Base-by-base conservation (phyloP, 1,140 invertebrate species). In the Orius insidiosus region DNA sequence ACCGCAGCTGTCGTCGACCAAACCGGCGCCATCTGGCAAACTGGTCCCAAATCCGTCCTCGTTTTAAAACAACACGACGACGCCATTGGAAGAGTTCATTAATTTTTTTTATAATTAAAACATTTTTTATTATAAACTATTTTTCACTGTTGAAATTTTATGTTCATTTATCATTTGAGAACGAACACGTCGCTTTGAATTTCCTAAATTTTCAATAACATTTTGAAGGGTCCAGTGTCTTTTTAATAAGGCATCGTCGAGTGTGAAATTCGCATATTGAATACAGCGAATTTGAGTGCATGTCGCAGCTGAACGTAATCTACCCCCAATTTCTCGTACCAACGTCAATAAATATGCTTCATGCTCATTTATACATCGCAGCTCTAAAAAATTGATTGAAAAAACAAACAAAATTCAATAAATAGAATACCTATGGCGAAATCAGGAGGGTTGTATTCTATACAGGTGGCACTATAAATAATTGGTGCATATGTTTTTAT, bases 381-480 rank as follows among this genome's bases (percentile, higher is more conserved):
- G 64, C 68, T 94, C 88, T 79, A 65, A 49, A 77, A 76, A 51
- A 47, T 58, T 24, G 6, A 6, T 24, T 24, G 6, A 36, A 15
- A 36, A 15, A 43, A 18, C 46, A 13, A 5, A 24, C 15, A 14
- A 18, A 35, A 33, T 15, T 31, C 37, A 14, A 46, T 46, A 44
- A 46, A 49, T 9, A 43, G 10, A 43, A 67, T 69, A 85, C 82
- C 83, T 57, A 96, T 59, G n/a, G 76, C 80, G 59, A 96, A 94
- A 54, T 85, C 63, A 2, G 90, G 90, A 34, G 74, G 68, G 4
- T 77, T 61, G 61, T 88, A 94, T 46, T 83, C 60, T 14, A 83
- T 69, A 62, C 86, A 80, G 64, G 81, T 85, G n/a, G 95, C 72
- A 13, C 77, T 75, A 66, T 95, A 96, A 24, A 96, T 58, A 8